Percentiles rank a stretch among this genome's conserved stretches.
Conservation (phyloP, 2,113 vertebrate species). For the Myocastor coypus region DNA sequence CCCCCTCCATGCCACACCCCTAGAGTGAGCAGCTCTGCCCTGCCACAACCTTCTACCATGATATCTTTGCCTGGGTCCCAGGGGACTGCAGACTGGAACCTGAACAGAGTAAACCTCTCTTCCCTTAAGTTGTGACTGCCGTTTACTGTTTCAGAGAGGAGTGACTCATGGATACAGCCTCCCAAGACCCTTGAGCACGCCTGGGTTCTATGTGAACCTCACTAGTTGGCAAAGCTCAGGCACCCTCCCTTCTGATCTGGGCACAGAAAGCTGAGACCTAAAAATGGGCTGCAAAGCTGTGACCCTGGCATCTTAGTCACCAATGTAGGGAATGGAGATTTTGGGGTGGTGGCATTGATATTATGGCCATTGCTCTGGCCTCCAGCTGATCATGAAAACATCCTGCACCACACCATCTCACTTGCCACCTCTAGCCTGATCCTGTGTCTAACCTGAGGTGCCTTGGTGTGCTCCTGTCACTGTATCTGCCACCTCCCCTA, state of each 20-base stretch:
- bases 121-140: neutral
- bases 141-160: neutral
- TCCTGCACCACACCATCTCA: neutral
- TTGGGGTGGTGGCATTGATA: too few species aligned
- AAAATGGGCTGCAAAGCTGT: neutral
- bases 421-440: neutral
- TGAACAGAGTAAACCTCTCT: neutral
- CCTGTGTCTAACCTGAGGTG: neutral
- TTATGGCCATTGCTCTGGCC: neutral
- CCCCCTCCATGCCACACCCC: neutral
- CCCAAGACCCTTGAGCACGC: neutral
- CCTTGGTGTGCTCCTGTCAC: neutral
- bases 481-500: neutral
- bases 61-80: neutral
- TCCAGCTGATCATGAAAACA: neutral
- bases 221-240: neutral
- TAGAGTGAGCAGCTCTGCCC: neutral
- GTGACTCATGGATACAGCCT: neutral
- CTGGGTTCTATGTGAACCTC: neutral
- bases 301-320: neutral
- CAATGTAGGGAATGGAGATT: neutral
- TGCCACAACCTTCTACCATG: neutral
- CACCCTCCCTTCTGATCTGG: neutral
- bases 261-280: slow-evolving; percentile 22
- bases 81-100: neutral